A percentile compares a stretch with the other conserved stretches of the same genome.
These are phyloP conservation scores for Vultur gryphus DNA, from an alignment of 2,797 vertebrate species.

Conservation along the genomic window DNA sequence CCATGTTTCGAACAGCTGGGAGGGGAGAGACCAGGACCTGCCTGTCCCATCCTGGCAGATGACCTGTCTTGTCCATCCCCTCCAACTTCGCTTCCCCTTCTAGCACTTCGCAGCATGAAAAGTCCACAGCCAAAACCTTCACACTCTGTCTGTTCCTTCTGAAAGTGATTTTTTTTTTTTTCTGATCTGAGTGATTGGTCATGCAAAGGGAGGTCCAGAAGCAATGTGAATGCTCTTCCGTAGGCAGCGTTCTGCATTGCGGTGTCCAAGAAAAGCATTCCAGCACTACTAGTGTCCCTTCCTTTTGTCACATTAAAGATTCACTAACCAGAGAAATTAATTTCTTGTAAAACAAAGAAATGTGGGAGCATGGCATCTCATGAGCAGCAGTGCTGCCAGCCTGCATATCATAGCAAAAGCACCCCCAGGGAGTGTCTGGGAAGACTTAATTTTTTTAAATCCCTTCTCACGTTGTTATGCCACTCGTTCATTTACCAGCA, in stretches of 20 bases:
- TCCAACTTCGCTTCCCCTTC: neutral
- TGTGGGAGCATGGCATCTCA: neutral
- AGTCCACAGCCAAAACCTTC: neutral
- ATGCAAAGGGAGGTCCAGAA: neutral
- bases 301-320: constrained; percentile 32
- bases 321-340: neutral
- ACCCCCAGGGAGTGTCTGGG: neutral
- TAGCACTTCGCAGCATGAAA: neutral
- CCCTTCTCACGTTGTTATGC: neutral
- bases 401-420: neutral
- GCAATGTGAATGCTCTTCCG: neutral
- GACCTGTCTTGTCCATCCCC: neutral
- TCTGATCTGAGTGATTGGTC: neutral
- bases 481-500: neutral
- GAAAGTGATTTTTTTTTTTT: neutral
- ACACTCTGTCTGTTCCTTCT: neutral
- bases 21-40: neutral
- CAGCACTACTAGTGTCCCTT: neutral
- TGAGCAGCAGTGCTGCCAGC: neutral
- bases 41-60: neutral
- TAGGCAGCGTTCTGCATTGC: neutral
- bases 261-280: neutral
- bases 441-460: constrained; percentile 40
- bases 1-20: neutral
- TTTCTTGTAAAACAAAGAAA: constrained; percentile 35